Percentiles rank a stretch among this genome's conserved stretches.
Conservation (phyloP, 1,140 invertebrate species). For the Saccostrea glomerata region DNA sequence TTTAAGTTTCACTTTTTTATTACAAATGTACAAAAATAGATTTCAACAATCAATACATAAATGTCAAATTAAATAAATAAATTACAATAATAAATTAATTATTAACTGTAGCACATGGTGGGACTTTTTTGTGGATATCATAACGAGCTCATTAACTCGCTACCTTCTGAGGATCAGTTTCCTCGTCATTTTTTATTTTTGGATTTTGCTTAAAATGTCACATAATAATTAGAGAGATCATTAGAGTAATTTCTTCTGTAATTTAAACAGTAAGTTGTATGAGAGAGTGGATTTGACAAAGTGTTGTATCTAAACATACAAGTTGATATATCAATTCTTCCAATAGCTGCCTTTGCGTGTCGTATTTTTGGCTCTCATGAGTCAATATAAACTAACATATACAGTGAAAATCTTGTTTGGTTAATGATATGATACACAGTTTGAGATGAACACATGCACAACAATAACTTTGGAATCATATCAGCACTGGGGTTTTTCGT, state of each 20-base stretch:
- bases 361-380: background rate
- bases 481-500: background rate
- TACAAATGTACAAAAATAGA: slow-evolving; percentile 44
- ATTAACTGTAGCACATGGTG: background rate
- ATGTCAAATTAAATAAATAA: slow-evolving; percentile 9
- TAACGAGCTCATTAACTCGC: background rate
- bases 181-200: background rate
- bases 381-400: background rate
- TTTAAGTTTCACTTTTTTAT: background rate
- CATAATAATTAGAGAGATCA: background rate
- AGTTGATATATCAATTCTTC: background rate
- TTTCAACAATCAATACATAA: slow-evolving; percentile 42
- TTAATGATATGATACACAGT: background rate
- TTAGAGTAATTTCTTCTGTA: background rate
- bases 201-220: background rate
- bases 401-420: background rate
- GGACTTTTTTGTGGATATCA: background rate
- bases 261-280: background rate
- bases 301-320: background rate
- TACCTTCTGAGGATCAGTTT: background rate
- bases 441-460: slow-evolving; percentile 4
- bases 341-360: slow-evolving; percentile 21
- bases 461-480: slow-evolving; percentile 16
- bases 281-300: background rate
- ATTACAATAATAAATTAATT: slow-evolving; percentile 17